Evolutionary conservation across 2,797 vertebrate species (phyloP).

Genomic region (Argya squamiceps): DNA sequence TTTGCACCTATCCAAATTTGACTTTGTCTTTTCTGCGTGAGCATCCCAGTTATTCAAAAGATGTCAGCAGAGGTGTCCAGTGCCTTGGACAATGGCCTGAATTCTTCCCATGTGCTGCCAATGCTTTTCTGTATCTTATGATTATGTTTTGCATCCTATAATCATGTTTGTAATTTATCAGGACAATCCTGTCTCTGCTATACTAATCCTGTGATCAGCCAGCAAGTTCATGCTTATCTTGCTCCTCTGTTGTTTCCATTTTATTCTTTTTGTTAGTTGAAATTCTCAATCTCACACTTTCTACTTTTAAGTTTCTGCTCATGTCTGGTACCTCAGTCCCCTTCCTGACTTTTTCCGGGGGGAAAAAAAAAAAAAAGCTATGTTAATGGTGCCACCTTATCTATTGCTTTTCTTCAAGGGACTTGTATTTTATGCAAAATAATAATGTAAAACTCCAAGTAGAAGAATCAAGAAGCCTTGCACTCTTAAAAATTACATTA

Average conservation of each 20-base stretch:
- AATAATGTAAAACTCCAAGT: neutral
- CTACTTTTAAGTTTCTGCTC: neutral
- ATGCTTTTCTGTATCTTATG: neutral
- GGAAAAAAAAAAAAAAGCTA: accelerated
- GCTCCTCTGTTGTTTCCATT: neutral
- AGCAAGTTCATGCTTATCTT: neutral
- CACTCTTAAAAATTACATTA: neutral
- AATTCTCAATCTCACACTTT: neutral
- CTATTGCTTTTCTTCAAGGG: neutral
- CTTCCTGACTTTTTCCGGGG: neutral
- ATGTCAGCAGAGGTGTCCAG: neutral
- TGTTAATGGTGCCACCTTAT: neutral
- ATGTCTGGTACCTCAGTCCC: neutral
- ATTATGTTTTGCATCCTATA: neutral
- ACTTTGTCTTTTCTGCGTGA: neutral
- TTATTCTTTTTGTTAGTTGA: neutral
- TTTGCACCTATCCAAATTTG: neutral
- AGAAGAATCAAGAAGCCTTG: neutral
- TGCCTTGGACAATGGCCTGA: neutral
- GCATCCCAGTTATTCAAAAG: neutral
- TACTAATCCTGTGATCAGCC: neutral
- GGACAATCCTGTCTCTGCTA: neutral
- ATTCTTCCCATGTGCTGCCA: neutral
- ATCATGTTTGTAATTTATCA: neutral
- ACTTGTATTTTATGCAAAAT: neutral